Conservation (phyloP, 2,797 vertebrate species). For the Muraenolepis orangiensis region DNA sequence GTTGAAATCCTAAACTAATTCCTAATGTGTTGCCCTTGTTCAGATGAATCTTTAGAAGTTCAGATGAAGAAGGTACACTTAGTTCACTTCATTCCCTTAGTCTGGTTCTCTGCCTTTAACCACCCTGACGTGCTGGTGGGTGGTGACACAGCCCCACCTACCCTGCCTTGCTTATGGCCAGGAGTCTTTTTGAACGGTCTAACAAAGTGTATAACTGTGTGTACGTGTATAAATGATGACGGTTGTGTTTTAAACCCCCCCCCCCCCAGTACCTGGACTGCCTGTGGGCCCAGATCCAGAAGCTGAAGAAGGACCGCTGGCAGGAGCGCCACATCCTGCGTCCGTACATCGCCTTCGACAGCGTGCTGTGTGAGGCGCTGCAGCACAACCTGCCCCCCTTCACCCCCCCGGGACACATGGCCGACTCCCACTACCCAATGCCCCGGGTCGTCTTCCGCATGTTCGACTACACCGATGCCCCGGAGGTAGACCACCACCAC, state of each 20-base stretch:
- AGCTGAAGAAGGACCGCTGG: slow-evolving; percentile 96
- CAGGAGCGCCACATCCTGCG: slow-evolving; percentile 95
- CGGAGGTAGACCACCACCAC: slow-evolving; percentile 92
- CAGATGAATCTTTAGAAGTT: neutral
- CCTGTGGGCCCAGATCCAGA: slow-evolving; percentile 97
- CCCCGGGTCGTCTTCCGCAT: slow-evolving; percentile 93
- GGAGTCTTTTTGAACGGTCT: too few species aligned
- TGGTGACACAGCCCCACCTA: too few species aligned
- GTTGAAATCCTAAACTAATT: too few species aligned
- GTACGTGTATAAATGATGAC: too few species aligned
- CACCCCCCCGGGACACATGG: slow-evolving; percentile 91
- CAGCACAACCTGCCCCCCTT: slow-evolving; percentile 98
- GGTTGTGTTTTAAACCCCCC: too few species aligned
- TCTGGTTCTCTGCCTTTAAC: neutral
- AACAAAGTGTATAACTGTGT: too few species aligned
- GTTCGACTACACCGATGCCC: slow-evolving; percentile 99
- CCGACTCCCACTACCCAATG: slow-evolving; percentile 88
- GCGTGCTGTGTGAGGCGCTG: slow-evolving; percentile 93
- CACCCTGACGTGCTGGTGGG: too few species aligned
- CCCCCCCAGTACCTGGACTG: slow-evolving; percentile 94
- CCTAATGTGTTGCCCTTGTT: too few species aligned
- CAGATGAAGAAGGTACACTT: neutral
- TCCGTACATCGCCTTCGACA: slow-evolving; percentile 97
- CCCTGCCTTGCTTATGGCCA: too few species aligned
- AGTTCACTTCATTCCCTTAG: neutral